Evolutionary conservation across 1,140 invertebrate genomes (phyloP).

Genomic region (Rhagoletis pomonella): DNA sequence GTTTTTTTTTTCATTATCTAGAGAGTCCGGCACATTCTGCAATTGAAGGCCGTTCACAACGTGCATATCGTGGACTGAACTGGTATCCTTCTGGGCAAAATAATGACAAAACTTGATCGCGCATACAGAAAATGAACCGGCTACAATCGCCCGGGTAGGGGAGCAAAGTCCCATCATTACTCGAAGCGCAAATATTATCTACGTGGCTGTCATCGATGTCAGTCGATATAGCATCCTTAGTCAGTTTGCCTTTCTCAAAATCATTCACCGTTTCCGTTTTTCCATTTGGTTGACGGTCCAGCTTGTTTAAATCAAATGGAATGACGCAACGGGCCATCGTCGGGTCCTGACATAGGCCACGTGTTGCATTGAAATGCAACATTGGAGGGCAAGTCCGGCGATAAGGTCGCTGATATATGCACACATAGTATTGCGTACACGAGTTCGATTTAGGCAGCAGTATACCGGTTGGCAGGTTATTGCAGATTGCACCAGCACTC

Average conservation of each 20-base stretch:
- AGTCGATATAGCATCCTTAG: not conserved
- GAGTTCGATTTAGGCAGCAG: slow-evolving; percentile 60
- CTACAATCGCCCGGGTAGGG: slow-evolving; percentile 63
- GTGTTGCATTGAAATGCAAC: slow-evolving; percentile 64
- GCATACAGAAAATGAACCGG: slow-evolving; percentile 67
- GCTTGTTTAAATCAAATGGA: not conserved
- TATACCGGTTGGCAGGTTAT: slow-evolving; percentile 60
- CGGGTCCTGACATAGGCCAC: slow-evolving; percentile 60
- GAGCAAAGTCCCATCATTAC: slow-evolving; percentile 61
- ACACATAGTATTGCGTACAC: slow-evolving; percentile 66
- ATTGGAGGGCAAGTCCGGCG: slow-evolving; percentile 59
- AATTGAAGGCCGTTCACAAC: slow-evolving; percentile 68
- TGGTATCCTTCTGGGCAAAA: slow-evolving; percentile 67
- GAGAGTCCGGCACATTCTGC: slow-evolving; percentile 60
- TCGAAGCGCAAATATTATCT: slow-evolving; percentile 46
- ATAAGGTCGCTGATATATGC: slow-evolving; percentile 59
- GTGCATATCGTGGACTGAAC: slow-evolving; percentile 61
- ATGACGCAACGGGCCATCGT: slow-evolving; percentile 62
- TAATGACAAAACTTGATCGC: slow-evolving; percentile 65
- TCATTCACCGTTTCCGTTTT: not conserved
- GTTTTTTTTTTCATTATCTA: not conserved
- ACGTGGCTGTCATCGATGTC: not conserved
- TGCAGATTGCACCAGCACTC: slow-evolving; percentile 53
- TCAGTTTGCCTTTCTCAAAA: not conserved
- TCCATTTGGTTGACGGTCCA: not conserved